Conservation (phyloP, 2,113 vertebrate species). For the Felis chaus region DNA sequence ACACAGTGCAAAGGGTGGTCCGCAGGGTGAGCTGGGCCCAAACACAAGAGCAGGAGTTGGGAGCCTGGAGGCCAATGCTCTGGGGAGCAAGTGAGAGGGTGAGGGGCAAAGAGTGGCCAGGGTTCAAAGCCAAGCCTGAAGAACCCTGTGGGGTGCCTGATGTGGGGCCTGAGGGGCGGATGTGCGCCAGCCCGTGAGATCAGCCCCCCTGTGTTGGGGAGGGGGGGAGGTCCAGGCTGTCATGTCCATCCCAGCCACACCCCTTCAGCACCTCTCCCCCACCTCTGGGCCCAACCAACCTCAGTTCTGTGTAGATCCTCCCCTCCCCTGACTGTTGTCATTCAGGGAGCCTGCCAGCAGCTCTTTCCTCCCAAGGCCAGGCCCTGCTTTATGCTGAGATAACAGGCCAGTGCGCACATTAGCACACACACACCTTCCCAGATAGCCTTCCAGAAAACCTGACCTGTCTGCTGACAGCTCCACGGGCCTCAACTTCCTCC, state of each 20-base stretch:
- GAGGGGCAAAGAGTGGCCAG: not conserved
- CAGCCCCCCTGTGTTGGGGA: not conserved
- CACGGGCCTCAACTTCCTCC: not conserved
- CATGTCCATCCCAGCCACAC: not conserved
- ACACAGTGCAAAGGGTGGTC: not conserved
- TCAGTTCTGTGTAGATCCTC: not conserved
- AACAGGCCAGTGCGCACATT: accelerated
- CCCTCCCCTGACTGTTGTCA: not conserved
- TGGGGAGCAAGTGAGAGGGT: not conserved
- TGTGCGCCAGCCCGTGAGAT: not conserved
- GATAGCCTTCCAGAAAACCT: not conserved
- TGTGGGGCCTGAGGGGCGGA: too few species aligned
- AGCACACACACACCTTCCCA: not conserved
- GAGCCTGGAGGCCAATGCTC: not conserved
- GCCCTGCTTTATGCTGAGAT: not conserved
- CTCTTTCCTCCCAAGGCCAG: not conserved
- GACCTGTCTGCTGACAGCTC: not conserved
- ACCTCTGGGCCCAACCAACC: not conserved
- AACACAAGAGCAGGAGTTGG: not conserved
- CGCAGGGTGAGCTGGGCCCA: accelerated
- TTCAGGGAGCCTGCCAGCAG: not conserved
- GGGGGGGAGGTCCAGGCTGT: not conserved
- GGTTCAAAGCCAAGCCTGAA: not conserved
- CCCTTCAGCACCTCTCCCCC: not conserved
- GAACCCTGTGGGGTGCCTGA: too few species aligned